Evolutionary conservation across 2,113 vertebrate species (phyloP).

Genomic region (Urocolius indicus): DNA sequence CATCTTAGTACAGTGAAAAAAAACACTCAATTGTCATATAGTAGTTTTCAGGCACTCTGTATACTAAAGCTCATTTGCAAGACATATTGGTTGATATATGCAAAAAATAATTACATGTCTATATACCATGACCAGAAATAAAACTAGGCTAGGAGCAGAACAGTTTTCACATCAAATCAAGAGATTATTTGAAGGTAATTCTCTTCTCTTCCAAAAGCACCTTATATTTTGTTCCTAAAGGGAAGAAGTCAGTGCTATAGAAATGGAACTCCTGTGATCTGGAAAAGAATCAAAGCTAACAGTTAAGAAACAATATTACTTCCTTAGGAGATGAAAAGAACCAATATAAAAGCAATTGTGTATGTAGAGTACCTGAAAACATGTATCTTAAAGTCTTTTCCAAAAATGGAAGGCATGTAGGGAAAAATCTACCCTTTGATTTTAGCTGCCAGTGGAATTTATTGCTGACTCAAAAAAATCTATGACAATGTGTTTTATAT

Average conservation of each 20-base stretch:
- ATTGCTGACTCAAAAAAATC: background rate
- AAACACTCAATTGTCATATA: accelerated
- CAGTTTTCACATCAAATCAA: background rate
- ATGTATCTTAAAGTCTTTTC: background rate
- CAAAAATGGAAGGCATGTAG: background rate
- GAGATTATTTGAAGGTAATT: background rate
- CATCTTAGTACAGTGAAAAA: background rate
- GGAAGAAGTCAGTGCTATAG: background rate
- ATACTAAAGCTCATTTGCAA: background rate
- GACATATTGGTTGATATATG: background rate
- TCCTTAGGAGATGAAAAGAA: background rate
- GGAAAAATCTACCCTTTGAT: background rate
- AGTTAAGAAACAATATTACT: background rate
- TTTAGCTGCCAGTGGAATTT: background rate
- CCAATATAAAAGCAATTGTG: background rate
- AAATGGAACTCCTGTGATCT: background rate
- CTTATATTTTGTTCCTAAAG: background rate
- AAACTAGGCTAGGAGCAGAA: background rate
- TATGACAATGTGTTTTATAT: background rate
- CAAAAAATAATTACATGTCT: background rate
- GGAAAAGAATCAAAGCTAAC: background rate
- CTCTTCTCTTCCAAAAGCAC: background rate
- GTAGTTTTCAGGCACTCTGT: background rate
- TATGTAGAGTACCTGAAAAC: background rate
- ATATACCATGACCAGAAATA: background rate